phyloP scores from a whole-genome alignment of 2,888 invertebrate genomes.

The Philhelius pedissequus region DNA sequence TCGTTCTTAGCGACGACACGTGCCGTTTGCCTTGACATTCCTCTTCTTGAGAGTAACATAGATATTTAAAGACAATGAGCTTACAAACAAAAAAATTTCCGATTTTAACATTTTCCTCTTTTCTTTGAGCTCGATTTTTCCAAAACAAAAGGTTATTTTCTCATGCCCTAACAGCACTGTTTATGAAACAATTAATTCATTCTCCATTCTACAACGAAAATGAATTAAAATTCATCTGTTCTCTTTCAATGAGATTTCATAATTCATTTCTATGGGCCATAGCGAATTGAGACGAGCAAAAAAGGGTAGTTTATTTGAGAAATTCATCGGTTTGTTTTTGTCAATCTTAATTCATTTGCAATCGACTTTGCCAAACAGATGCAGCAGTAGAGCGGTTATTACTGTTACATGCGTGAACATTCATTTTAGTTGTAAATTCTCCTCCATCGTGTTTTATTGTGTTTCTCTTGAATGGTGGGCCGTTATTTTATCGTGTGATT shows the following conservation, averaged over 20 bases:
- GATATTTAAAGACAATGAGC: too few species aligned
- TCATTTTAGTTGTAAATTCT: conserved; percentile 58
- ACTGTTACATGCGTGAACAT: conserved; percentile 31
- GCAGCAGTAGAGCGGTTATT: conserved; percentile 27
- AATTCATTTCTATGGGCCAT: neutral
- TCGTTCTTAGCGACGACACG: too few species aligned
- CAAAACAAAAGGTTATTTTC: too few species aligned
- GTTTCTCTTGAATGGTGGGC: neutral
- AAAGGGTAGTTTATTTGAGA: neutral
- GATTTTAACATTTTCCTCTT: too few species aligned
- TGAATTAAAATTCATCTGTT: neutral
- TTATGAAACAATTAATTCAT: too few species aligned
- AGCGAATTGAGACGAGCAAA: neutral
- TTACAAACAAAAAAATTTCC: too few species aligned
- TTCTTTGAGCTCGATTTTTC: too few species aligned
- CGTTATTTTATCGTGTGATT: neutral
- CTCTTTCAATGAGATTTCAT: neutral
- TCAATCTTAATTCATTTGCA: conserved; percentile 25
- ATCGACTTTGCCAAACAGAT: too few species aligned
- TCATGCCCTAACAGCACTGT: too few species aligned
- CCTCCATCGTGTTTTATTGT: conserved; percentile 32
- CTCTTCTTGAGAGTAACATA: too few species aligned
- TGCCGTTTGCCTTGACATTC: too few species aligned
- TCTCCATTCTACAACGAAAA: neutral
- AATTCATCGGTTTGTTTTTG: neutral